phyloP scores from a whole-genome alignment of 2,888 invertebrate genomes.

The Phortica okadai region DNA sequence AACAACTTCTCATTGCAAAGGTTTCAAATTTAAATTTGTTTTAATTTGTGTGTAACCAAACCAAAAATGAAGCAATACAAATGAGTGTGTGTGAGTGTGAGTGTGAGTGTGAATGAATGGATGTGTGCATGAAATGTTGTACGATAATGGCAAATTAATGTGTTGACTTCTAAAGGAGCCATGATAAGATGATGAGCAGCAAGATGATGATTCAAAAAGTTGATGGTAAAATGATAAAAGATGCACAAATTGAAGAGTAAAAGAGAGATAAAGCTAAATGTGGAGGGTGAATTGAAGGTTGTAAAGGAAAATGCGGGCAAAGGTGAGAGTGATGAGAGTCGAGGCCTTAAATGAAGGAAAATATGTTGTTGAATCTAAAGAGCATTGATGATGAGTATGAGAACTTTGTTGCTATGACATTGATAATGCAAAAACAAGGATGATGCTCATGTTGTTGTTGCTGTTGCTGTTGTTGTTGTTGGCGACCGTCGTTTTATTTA shows the following conservation, averaged over 20 bases:
- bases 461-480: conserved; percentile 37
- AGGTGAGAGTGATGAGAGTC: too few species aligned
- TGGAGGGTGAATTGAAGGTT: too few species aligned
- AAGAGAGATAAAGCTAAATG: too few species aligned
- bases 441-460: conserved; percentile 45
- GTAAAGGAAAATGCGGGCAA: too few species aligned
- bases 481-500: conserved; percentile 54
- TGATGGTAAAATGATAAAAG: too few species aligned
- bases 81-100: background rate
- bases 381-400: too few species aligned
- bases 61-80: background rate
- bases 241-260: too few species aligned
- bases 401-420: too few species aligned
- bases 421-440: background rate
- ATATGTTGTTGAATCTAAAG: too few species aligned
- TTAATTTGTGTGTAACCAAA: background rate
- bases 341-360: too few species aligned
- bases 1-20: background rate
- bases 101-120: conserved; percentile 4
- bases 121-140: conserved; percentile 20
- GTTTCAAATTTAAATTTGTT: conserved; percentile 18
- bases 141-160: background rate
- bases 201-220: background rate
- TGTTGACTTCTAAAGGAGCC: background rate
- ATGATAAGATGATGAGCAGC: conserved; percentile 2